These are phyloP conservation scores for Sebastes flavidus DNA, from an alignment of 2,797 vertebrate genomes.

Conservation along the genomic window DNA sequence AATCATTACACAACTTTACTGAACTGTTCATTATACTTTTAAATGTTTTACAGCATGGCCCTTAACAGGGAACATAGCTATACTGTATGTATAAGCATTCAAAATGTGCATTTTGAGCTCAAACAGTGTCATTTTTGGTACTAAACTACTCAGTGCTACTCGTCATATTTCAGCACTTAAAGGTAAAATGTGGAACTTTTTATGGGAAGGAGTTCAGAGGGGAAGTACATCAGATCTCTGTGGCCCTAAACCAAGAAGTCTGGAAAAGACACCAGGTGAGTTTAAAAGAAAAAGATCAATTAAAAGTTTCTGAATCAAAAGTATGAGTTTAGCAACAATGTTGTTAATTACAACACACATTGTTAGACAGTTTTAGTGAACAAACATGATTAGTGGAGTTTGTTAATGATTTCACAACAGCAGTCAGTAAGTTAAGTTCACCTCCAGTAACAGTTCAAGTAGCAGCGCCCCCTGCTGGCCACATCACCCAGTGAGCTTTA, in stretches of 20 bases:
- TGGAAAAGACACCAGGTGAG: background rate
- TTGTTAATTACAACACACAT: slow-evolving; percentile 50
- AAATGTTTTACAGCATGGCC: background rate
- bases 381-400: slow-evolving; percentile 34
- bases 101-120: background rate
- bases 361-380: slow-evolving; percentile 46
- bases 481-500: background rate
- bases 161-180: background rate
- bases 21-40: background rate
- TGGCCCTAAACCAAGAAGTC: background rate
- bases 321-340: background rate
- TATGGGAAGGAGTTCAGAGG: background rate
- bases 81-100: background rate
- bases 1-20: background rate
- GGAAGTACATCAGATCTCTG: background rate
- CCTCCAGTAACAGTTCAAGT: background rate
- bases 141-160: background rate
- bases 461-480: background rate
- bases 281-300: background rate
- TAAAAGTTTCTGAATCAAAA: background rate
- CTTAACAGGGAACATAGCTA: background rate
- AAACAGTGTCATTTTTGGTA: background rate
- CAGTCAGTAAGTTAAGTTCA: background rate
- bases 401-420: slow-evolving; percentile 45
- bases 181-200: background rate